Base-by-base conservation (phyloP, 2,113 vertebrate species). In the Glaucidium brasilianum region DNA sequence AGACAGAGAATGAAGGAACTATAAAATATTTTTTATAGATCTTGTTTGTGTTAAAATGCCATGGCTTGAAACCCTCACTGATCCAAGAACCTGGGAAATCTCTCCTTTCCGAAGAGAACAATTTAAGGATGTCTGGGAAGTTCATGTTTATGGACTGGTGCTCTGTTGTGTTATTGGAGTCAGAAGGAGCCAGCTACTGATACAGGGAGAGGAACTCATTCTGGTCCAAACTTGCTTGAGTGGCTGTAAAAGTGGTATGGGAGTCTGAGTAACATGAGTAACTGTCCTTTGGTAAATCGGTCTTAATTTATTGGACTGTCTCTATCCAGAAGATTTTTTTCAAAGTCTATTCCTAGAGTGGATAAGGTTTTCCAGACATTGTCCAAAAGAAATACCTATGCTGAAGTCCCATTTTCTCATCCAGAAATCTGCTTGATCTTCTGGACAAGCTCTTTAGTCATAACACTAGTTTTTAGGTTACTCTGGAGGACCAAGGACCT, bases 261-360 rank as follows among this genome's bases (percentile, higher is more conserved):
- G 53, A 59, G 41, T 19, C 53, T 23, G n/a, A n/a, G 39, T 29
- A 27, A n/a, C 13, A 1, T 5, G 18, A 9, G 32, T 22, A 23
- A 34, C 47, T 63, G 63, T 78, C 32, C 15, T 77, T 21, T 34
- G 26, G 13, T 30, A 25, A 50, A 22, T 11, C 6, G 17, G 9
- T 71, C 29, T 47, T 43, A 12, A 8, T 35, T 41, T 92, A 58
- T 52, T 15, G 47, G 34, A 14, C 10, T 50, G 45, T 34, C 10
- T 52, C 34, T 66, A 4, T 80, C 45, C 41, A 66, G 59, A 72
- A 53, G 7, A 9, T 5, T 25, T 87, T 62, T 93, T 69, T 35
- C 1, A 0, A 49, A 41, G 29, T 37, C 10, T 2, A 0, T 71
- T 77, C 12, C 10, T 74, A 37, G 43, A 43, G 20, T 2, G 4